A percentile compares a stretch with the other conserved stretches of the same genome.
Evolutionary conservation across 1,140 invertebrate species (phyloP).

Genomic region (Prorops nasuta): DNA sequence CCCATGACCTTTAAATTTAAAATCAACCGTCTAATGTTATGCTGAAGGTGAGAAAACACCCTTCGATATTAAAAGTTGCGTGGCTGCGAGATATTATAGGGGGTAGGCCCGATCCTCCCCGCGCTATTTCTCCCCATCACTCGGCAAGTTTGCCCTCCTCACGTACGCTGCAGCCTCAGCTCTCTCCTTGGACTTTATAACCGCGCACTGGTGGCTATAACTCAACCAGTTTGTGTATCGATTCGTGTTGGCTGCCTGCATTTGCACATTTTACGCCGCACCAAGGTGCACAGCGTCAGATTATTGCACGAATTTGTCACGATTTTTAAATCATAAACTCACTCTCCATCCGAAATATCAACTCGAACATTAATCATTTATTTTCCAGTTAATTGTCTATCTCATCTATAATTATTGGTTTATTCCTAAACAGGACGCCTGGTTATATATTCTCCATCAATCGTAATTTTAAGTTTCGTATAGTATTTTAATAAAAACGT

Average conservation of each 20-base stretch:
- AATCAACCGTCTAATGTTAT: constrained; percentile 39
- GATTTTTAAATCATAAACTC: too few relatives aligned
- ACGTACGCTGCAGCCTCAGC: constrained; percentile 5
- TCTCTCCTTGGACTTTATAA: constrained; percentile 19
- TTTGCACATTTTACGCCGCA: constrained; percentile 32
- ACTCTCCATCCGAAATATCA: too few relatives aligned
- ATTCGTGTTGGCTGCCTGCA: constrained; percentile 30
- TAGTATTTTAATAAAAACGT: too few relatives aligned
- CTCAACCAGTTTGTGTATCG: constrained; percentile 33
- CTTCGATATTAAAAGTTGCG: constrained; percentile 54
- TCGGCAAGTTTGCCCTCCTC: constrained; percentile 14
- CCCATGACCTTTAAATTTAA: constrained; percentile 46
- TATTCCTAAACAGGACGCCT: too few relatives aligned
- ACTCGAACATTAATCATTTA: too few relatives aligned
- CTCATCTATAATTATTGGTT: too few relatives aligned
- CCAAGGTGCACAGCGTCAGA: constrained; percentile 15
- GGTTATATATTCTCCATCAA: too few relatives aligned
- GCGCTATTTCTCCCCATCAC: not conserved
- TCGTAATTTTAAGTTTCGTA: too few relatives aligned
- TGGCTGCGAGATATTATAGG: constrained; percentile 45
- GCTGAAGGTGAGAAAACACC: constrained; percentile 50
- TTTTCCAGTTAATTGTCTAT: too few relatives aligned
- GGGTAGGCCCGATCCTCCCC: constrained; percentile 5
- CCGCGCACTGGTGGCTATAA: constrained; percentile 26
- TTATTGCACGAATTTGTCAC: constrained; percentile 36